Percentiles rank a stretch among this genome's conserved stretches.
These are phyloP conservation scores for Cardinalis cardinalis DNA, from an alignment of 2,113 vertebrate genomes.

Conservation along the genomic window DNA sequence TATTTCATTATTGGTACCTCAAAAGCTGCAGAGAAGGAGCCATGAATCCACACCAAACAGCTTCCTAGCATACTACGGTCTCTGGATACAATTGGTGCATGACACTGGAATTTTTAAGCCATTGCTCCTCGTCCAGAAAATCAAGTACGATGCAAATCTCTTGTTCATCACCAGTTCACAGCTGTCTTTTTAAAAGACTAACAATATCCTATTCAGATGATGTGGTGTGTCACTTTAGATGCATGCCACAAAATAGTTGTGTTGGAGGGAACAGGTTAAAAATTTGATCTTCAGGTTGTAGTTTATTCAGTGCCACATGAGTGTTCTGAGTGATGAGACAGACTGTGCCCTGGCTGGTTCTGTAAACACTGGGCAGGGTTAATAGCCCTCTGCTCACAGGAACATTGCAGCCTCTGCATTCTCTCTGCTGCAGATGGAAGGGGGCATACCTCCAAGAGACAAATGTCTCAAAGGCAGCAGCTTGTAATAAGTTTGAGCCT, in stretches of 20 bases:
- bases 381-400: rapidly evolving
- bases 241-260: background rate
- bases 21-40: background rate
- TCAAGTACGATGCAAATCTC: background rate
- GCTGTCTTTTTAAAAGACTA: background rate
- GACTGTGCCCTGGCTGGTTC: background rate
- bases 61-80: rapidly evolving
- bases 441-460: background rate
- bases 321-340: background rate
- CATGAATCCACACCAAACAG: rapidly evolving
- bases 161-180: background rate
- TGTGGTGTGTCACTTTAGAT: background rate
- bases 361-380: background rate
- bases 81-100: background rate
- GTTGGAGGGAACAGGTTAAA: background rate
- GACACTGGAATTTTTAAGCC: background rate
- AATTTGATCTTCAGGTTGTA: background rate
- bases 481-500: background rate
- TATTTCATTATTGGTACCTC: background rate
- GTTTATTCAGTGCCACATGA: background rate
- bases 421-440: background rate
- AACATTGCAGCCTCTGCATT: background rate
- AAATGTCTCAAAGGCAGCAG: background rate
- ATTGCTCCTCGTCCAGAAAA: background rate
- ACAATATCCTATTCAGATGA: background rate